Evolutionary conservation across 2,113 vertebrate species (phyloP), one percentile per base, ranked within the genome.

Genomic region (Varanus komodoensis): DNA sequence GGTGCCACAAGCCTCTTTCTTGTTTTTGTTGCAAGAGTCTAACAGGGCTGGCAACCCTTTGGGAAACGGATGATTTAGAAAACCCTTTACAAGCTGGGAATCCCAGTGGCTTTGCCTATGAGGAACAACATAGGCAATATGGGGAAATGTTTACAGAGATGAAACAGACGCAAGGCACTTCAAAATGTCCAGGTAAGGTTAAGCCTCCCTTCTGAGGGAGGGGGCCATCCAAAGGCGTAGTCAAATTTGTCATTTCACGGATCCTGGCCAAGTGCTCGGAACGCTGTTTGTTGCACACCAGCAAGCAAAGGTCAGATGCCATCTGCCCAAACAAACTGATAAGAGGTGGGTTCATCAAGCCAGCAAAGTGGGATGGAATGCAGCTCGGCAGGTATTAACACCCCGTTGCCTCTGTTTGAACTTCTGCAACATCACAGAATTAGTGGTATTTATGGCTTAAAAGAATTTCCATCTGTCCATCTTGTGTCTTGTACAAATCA

Each of bases 381-480:
- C 91, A 94, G 82, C 96, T 94, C 88, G 85, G 95, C 92, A 89
- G 89, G 82, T 93, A 88, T 95, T 96, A 95, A 92, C 87, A 93
- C 95, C 93, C 93, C 50, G 23, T 88, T 90, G 94, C 92, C 94
- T 97, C 96, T 97, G 96, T 97, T 94, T 97, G 94, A 94, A 92
- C 89, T 96, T 93, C 89, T 64, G 92, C 82, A 93, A 89, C 92
- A 90, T 87, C 94, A 89, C 88, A 95, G 91, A 92, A 88, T 94
- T 94, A 87, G 2, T 93, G 95, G 96, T 96, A 97, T 97, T 98
- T 97, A 97, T 91, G 90, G 89, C 94, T 95, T 91, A 77, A 95
- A 97, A 96, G 96, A 97, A 97, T 97, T 97, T 96, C 95, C 71
- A 1, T 94, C 94, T 95, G 91, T 88, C 93, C 92, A 88, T 95